Evolutionary conservation across 2,888 invertebrate genomes (phyloP), one percentile per base, ranked within the genome.

Genomic region (Fabriciana adippe): DNA sequence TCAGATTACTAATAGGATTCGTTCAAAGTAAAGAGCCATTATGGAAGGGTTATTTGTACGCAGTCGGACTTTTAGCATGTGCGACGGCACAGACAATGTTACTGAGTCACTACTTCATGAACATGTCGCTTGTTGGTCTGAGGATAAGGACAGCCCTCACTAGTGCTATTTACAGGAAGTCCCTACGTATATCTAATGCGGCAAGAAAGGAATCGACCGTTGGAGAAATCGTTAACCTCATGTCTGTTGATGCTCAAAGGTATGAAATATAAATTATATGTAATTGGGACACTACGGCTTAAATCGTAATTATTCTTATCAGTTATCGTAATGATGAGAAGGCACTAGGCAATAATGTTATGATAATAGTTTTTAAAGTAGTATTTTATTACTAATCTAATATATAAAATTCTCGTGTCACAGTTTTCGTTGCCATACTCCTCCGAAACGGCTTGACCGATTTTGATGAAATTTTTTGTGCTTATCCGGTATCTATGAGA

Each of bases 1-100:
- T 71, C 83, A 96, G 96, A 76, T 88, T 95, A 71, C 90, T 97
- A 64, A 97, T 97, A 79, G 90, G 92, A 26, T 97, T 96, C 81
- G 95, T 96, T 6, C 92, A 94, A 75, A 86, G 88, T 57, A 74
- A 83, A 50, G 94, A 96, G 70, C 93, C 94, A 0, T 80, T 94
- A 77, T 99, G 98, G 98, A 97, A 96, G 84, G 98, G 99, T 47
- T 96, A 97, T 77, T 83, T 97, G 13, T 98, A 97, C 86, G 96
- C 98, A 0, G 88, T 94, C 0, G 83, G 95, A 1, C 93, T 99
- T 68, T 94, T 99, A 73, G 78, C 94, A 3, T 95, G 96, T 51
- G 97, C 98, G 0, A 93, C 95, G 0, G 81, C 96, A 0, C 97
- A 98, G 87, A 98, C 98, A 0, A 86, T 98, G 75, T 92, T 98